phyloP scores from a whole-genome alignment of 2,797 vertebrate genomes.

The Chelidonichthys spinosus region DNA sequence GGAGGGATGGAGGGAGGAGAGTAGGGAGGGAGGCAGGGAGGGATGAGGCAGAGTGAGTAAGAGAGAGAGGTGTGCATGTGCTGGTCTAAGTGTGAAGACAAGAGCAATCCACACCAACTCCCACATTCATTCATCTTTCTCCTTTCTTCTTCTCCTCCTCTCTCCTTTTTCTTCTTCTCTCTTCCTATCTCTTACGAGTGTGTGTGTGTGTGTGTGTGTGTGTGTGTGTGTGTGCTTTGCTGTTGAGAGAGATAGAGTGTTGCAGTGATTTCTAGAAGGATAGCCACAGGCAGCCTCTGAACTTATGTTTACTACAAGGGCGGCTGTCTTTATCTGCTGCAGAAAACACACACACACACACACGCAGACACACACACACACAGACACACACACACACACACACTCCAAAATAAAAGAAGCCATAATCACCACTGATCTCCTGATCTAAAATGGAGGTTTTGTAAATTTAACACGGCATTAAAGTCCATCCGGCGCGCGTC shows the following conservation, averaged over 20 bases:
- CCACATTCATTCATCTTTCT: constrained; percentile 77
- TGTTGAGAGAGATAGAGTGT: constrained; percentile 68
- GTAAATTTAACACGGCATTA: constrained; percentile 44
- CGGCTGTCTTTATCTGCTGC: constrained; percentile 50
- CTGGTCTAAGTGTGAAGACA: constrained; percentile 55
- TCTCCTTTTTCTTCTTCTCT: constrained; percentile 26
- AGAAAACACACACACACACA: constrained; percentile 36
- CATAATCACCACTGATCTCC: constrained; percentile 32
- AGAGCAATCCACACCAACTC: constrained; percentile 70
- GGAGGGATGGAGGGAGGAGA: constrained; percentile 26
- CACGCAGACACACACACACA: constrained; percentile 20
- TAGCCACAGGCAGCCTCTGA: constrained; percentile 63
- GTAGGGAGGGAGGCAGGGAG: constrained; percentile 42
- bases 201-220: not conserved
- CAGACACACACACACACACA: constrained; percentile 14
- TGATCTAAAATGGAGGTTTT: constrained; percentile 32
- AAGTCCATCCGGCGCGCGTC: constrained; percentile 50
- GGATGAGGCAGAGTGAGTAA: constrained; percentile 58
- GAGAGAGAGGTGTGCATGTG: constrained; percentile 32
- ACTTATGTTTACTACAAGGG: constrained; percentile 56
- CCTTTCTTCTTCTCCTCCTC: constrained; percentile 33
- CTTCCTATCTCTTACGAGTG: constrained; percentile 15
- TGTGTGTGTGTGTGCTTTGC: constrained; percentile 20
- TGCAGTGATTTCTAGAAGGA: constrained; percentile 73
- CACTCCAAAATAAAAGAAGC: constrained; percentile 36